A percentile compares a stretch with the other conserved stretches of the same genome.
Evolutionary conservation across 2,113 vertebrate genomes (phyloP).

Genomic region (Pygoscelis adeliae): DNA sequence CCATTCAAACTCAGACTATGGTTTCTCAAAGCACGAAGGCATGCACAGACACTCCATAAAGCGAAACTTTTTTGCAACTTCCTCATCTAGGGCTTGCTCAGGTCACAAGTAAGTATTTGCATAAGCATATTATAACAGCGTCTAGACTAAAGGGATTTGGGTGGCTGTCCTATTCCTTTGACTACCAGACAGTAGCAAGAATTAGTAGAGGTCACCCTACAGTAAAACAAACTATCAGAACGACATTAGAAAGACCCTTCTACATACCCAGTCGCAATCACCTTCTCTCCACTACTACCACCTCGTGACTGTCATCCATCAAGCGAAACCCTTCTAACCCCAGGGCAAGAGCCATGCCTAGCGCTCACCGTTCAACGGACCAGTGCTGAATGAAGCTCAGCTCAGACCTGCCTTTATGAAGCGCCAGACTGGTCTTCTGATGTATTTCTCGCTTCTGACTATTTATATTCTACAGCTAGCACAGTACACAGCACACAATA

Average conservation of each 20-base stretch:
- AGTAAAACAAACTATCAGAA: not conserved
- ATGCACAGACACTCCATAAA: not conserved
- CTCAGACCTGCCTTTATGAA: not conserved
- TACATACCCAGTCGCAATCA: not conserved
- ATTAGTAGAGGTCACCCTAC: not conserved
- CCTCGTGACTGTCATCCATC: not conserved
- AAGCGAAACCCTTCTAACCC: not conserved
- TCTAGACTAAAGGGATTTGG: not conserved
- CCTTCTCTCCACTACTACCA: not conserved
- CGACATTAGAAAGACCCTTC: not conserved
- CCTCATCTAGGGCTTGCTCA: not conserved
- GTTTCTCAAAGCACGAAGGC: not conserved
- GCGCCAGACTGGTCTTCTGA: not conserved
- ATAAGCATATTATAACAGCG: rapidly evolving
- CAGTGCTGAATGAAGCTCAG: not conserved
- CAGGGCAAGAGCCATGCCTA: not conserved
- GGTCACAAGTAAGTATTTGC: not conserved
- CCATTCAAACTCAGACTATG: not conserved
- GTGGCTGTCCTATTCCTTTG: not conserved
- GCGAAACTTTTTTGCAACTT: not conserved
- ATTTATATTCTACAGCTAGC: not conserved
- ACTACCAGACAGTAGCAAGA: not conserved
- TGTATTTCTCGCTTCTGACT: not conserved
- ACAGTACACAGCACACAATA: not conserved
- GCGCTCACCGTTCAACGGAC: not conserved